Evolutionary conservation across 2,888 invertebrate genomes (phyloP), one percentile per base, ranked within the genome.

Genomic region (Erebia palarica): DNA sequence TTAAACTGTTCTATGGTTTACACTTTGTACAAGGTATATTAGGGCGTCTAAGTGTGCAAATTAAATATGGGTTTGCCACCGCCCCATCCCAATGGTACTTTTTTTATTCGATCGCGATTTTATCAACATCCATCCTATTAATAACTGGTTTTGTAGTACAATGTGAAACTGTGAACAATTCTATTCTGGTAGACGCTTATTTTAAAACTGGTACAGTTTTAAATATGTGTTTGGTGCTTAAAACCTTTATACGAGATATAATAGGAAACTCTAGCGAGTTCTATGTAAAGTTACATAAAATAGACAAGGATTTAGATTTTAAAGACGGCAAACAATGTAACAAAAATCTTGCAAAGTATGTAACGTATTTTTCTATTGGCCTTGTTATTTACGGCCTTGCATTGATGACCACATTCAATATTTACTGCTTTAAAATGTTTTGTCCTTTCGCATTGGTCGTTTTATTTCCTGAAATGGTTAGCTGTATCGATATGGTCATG

Each of bases 261-360:
- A 72, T 77, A 5, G 64, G 71, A 49, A 69, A 73, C 44, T 59
- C 70, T 11, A 76, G 73, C 64, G 80, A 84, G 73, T 75, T 90
- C 8, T 89, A 84, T 69, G 87, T 90, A 0, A 89, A 88, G 67
- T 74, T 90, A 47, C 90, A 90, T 74, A 88, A 80, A 77, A 80
- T 89, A 44, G 88, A 90, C 69, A 80, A 85, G 11, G 74, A 73
- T 27, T 65, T 90, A 1, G 80, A 81, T 65, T 81, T 83, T 74
- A 79, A 75, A 5, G 76, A 81, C 1, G 53, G 47, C 14, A 63
- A 63, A 61, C 16, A 14, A 21, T 21, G 21, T 3, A 63, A 63
- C 27, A 14, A 21, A 21, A 63, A 47, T 21, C 63, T 63, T 21
- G 47, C 63, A 21, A 63, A 47, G 21, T 21, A 21, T 49, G 63